Evolutionary conservation across 2,113 vertebrate genomes (phyloP), one percentile per base, ranked within the genome.

Genomic region (Anguilla rostrata): DNA sequence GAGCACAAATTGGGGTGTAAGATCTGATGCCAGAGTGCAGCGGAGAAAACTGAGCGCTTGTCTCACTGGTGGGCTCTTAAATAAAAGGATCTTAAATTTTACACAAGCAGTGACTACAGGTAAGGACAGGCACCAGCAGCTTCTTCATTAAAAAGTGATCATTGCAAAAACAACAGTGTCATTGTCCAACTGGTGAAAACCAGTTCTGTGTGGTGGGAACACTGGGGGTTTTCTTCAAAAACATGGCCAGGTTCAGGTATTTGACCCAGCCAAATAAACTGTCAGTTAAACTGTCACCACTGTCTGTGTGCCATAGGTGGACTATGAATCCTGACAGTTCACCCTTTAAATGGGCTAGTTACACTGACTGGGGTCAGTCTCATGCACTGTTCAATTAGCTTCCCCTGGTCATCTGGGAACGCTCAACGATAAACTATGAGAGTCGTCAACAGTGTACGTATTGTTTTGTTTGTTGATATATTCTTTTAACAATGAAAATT

Each of bases 401-500:
- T 34, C 39, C 43, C 4, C 22, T 43, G n/a, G 11, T 29, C 84
- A 85, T 53, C 43, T 11, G 0, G 7, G 11, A 86, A 39, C 41
- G 15, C 39, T 6, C 20, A 14, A 39, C 16, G 20, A 40, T 9
- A 41, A 20, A 88, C 41, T n/a, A 96, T 96, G 94, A 94, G 89
- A 40, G 78, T 94, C 78, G 11, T 95, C 86, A 90, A 87, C 82
- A 39, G 95, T 2, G 95, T 96, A 92, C 14, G 93, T 89, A 87
- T 60, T 1, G 40, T 8, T 81, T 46, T 29, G 81, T 83, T 39
- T 57, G 18, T 56, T 34, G 12, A 49, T 49, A 46, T 49, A 75
- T 26, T 16, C 15, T 46, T 1, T 83, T n/a, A 9, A 83, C 3
- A 29, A 9, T 7, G 6, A 1, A 29, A 56, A 34, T 26, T n/a